Conservation (phyloP, 2,888 invertebrate species). For the Drosophila peninsularis region DNA sequence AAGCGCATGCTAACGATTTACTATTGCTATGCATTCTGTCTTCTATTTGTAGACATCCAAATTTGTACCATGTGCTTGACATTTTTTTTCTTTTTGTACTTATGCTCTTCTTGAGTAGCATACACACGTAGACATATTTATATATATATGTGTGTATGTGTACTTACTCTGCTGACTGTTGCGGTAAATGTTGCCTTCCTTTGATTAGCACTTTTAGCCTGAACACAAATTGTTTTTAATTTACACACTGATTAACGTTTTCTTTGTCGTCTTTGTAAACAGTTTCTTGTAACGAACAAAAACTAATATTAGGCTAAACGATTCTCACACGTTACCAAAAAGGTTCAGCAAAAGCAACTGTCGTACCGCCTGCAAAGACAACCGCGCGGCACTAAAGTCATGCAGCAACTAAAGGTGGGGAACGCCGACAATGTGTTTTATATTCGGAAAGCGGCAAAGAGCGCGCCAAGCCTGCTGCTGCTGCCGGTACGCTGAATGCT, state of each 20-base stretch:
- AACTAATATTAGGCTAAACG: conserved; percentile 1
- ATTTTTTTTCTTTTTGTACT: conserved; percentile 16
- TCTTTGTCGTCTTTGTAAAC: background rate
- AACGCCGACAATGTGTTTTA: background rate
- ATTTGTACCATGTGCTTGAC: conserved; percentile 59
- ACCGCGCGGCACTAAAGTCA: conserved; percentile 32
- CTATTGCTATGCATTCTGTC: conserved; percentile 35
- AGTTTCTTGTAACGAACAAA: conserved; percentile 5
- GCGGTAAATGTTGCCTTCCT: conserved; percentile 9
- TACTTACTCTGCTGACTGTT: conserved; percentile 39
- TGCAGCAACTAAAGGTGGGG: conserved; percentile 23
- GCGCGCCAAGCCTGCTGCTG: background rate
- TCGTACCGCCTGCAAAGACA: conserved; percentile 29
- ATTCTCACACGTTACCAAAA: conserved; percentile 19
- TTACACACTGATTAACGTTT: conserved; percentile 20
- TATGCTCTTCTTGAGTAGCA: conserved; percentile 18
- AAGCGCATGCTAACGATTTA: background rate
- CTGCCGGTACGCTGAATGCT: conserved; percentile 25
- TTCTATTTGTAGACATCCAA: conserved; percentile 61
- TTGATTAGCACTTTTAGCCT: conserved; percentile 28
- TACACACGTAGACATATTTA: conserved; percentile 13
- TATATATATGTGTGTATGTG: conserved; percentile 10
- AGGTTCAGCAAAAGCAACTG: conserved; percentile 25
- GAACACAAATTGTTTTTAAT: conserved; percentile 8
- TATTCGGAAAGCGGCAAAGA: conserved; percentile 3